Percentiles rank a stretch among this genome's conserved stretches.
These are phyloP conservation scores for Acanthiza pusilla DNA, from an alignment of 2,797 vertebrate genomes.

Conservation along the genomic window DNA sequence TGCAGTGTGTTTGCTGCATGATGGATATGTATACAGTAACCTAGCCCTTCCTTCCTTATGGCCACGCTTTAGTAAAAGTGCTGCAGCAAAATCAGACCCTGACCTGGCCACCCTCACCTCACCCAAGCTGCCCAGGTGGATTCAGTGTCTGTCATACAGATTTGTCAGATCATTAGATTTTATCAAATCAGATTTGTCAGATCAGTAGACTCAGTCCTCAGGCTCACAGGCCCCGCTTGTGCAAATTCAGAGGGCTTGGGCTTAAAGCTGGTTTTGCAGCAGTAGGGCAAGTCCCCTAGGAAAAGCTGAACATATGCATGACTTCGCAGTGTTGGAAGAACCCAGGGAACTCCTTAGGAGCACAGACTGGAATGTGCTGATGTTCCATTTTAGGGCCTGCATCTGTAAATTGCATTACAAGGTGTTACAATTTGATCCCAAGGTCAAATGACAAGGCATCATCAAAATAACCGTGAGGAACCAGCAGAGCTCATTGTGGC, in stretches of 20 bases:
- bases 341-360: neutral
- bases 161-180: neutral
- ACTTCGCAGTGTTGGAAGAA: neutral
- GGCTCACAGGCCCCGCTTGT: accelerated
- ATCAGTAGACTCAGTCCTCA: neutral
- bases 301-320: neutral
- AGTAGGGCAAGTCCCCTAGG: neutral
- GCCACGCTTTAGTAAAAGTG: neutral
- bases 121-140: too few species aligned
- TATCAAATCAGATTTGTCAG: neutral
- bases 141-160: neutral
- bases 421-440: neutral
- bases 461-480: neutral
- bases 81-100: neutral
- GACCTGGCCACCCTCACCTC: neutral
- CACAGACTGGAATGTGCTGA: neutral
- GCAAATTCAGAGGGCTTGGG: neutral
- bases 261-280: neutral
- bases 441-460: neutral
- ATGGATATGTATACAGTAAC: neutral
- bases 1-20: neutral
- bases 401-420: neutral
- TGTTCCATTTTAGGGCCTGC: neutral
- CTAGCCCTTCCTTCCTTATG: neutral
- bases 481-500: neutral